A percentile compares a stretch with the other conserved stretches of the same genome.
phyloP scores from a whole-genome alignment of 2,888 invertebrate species.

The Macrophya alboannulata region DNA sequence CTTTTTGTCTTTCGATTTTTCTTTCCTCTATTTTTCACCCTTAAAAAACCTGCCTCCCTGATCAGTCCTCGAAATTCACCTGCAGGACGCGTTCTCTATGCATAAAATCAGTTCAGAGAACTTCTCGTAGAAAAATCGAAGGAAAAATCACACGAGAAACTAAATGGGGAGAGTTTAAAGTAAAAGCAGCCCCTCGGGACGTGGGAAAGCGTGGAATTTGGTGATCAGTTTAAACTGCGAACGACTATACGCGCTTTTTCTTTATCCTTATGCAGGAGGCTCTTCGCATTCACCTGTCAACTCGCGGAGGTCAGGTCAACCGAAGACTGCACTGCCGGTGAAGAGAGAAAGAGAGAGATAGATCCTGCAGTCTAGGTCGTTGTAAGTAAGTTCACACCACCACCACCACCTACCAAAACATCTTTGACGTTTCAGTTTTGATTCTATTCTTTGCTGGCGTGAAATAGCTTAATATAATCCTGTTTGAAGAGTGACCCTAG shows the following conservation, averaged over 20 bases:
- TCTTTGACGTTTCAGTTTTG: constrained; percentile 76
- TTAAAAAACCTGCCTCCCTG: background rate
- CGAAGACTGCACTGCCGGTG: background rate
- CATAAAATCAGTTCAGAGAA: background rate
- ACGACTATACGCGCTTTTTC: constrained; percentile 21
- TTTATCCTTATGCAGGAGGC: constrained; percentile 56
- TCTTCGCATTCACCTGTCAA: constrained; percentile 78
- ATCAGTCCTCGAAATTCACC: background rate
- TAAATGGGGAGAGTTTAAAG: constrained; percentile 53
- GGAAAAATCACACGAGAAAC: constrained; percentile 57
- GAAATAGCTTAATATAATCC: constrained; percentile 80
- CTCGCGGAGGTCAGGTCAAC: constrained; percentile 60
- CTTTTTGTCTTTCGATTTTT: background rate
- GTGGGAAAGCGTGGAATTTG: constrained; percentile 67
- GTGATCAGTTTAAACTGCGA: constrained; percentile 46
- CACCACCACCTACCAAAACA: constrained; percentile 77
- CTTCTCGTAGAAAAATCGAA: background rate
- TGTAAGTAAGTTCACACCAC: constrained; percentile 38
- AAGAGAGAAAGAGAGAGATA: background rate
- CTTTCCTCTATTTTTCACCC: background rate
- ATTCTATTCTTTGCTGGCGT: constrained; percentile 77
- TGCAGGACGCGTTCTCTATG: background rate
- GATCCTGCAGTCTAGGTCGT: background rate
- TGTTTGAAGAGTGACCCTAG: constrained; percentile 73
- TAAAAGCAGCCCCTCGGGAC: constrained; percentile 65